Conservation (phyloP, 2,888 invertebrate genomes). For the Trichacis sp. region DNA sequence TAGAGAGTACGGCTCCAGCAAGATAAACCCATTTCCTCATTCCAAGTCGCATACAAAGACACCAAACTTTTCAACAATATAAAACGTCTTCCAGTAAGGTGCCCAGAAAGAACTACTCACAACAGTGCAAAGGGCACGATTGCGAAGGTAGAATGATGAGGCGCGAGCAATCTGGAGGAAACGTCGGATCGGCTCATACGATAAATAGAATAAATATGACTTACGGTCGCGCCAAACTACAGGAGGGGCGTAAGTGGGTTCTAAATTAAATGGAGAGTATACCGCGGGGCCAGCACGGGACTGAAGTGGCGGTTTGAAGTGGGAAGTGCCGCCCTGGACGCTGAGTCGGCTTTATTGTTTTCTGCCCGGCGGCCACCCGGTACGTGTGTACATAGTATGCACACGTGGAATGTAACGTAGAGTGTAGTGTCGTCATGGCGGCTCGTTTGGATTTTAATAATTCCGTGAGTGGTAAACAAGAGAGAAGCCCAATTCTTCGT, state of each 20-base stretch:
- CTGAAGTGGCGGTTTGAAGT: constrained; percentile 48
- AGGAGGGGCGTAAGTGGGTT: constrained; percentile 51
- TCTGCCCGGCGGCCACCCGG: constrained; percentile 55
- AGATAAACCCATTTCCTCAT: no score
- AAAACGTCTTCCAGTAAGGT: no score
- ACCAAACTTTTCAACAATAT: no score
- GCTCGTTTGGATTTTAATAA: constrained; percentile 61
- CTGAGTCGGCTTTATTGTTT: constrained; percentile 61
- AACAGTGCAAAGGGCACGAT: no score
- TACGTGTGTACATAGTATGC: constrained; percentile 39
- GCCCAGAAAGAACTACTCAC: no score
- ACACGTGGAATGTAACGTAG: constrained; percentile 17
- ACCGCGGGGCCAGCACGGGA: constrained; percentile 35
- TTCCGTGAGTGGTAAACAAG: constrained; percentile 53
- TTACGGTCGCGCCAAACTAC: constrained; percentile 35
- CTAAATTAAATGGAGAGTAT: constrained; percentile 58
- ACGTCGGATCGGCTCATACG: constrained; percentile 48
- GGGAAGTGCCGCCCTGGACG: constrained; percentile 55
- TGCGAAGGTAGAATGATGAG: constrained; percentile 15
- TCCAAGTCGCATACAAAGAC: no score
- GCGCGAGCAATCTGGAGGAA: constrained; percentile 23
- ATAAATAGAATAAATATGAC: constrained; percentile 58
- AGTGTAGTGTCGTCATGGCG: no score
- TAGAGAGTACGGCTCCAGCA: no score
- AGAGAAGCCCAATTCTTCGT: no score